phyloP scores from a whole-genome alignment of 2,113 vertebrate species.

The Malurus elegans region DNA sequence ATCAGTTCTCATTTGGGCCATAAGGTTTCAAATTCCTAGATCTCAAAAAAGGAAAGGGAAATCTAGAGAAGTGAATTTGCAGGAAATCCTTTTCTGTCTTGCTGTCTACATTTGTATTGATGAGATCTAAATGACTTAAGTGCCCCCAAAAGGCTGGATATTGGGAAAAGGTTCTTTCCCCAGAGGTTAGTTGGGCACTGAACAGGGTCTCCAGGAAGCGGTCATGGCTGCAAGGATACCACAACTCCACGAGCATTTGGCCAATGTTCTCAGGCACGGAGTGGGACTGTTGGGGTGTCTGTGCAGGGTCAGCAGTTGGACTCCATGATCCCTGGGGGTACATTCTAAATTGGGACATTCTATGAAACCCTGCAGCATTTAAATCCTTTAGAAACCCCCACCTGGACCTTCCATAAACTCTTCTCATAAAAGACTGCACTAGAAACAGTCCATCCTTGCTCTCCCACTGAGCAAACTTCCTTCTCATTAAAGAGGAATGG shows the following conservation, averaged over 20 bases:
- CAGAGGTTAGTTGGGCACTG: not conserved
- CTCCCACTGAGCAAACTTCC: not conserved
- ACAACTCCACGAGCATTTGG: fast-evolving
- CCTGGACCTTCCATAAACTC: not conserved
- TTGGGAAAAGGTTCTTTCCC: not conserved
- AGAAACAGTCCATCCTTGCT: not conserved
- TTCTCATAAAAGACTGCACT: not conserved
- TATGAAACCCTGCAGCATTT: not conserved
- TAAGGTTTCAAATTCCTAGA: not conserved
- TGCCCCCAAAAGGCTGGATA: not conserved
- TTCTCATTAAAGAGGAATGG: not conserved
- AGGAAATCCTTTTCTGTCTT: not conserved
- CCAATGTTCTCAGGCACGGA: not conserved
- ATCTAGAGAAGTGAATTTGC: not conserved
- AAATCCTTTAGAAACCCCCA: not conserved
- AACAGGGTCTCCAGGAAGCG: not conserved
- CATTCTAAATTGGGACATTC: not conserved
- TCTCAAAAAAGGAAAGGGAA: not conserved
- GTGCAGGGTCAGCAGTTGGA: not conserved
- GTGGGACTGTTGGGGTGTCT: not conserved
- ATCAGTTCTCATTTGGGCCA: not conserved
- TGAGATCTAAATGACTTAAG: not conserved
- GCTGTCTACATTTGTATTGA: not conserved
- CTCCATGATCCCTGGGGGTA: not conserved
- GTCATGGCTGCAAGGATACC: fast-evolving